Conservation (phyloP, 2,113 vertebrate species). For the Furnarius figulus region DNA sequence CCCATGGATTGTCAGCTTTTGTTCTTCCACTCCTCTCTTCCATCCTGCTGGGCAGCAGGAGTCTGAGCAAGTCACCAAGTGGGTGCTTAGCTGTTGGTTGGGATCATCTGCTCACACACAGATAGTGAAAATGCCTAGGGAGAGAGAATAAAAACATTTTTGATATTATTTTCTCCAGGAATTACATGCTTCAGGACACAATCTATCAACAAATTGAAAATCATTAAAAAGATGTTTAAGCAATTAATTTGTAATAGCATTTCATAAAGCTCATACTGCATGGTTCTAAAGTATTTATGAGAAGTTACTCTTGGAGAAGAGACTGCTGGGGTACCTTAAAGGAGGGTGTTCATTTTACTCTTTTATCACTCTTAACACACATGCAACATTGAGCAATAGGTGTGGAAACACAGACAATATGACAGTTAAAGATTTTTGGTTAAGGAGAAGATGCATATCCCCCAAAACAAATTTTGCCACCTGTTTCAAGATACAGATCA, state of each 20-base stretch:
- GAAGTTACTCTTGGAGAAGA: not conserved
- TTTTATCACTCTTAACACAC: not conserved
- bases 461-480: not conserved
- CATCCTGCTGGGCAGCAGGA: accelerated
- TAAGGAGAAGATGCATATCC: not conserved
- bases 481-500: not conserved
- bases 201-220: constrained; percentile 14
- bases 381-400: not conserved
- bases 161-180: not conserved
- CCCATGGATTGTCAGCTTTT: not conserved
- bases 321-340: not conserved
- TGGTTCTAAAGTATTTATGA: not conserved
- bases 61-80: accelerated
- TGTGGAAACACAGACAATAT: not conserved
- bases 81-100: not conserved
- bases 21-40: not conserved
- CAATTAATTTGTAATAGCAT: not conserved
- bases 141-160: not conserved
- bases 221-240: not conserved
- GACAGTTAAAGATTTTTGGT: not conserved
- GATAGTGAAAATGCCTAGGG: not conserved
- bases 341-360: not conserved
- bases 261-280: not conserved
- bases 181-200: not conserved
- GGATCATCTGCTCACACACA: not conserved